These are phyloP conservation scores for Smutsia gigantea DNA, from an alignment of 2,797 vertebrate genomes.

Conservation along the genomic window DNA sequence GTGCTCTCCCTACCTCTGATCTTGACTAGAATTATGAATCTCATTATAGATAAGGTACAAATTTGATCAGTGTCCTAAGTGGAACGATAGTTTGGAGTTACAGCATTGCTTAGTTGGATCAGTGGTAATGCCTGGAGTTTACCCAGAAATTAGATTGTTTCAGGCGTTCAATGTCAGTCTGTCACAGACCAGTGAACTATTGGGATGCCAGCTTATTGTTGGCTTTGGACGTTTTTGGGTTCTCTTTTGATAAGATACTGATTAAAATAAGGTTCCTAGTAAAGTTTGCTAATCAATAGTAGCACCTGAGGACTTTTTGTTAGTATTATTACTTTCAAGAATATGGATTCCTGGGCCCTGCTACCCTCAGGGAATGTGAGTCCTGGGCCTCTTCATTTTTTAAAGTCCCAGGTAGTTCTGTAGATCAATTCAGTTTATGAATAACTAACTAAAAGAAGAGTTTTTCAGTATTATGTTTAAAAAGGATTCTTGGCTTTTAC, in stretches of 20 bases:
- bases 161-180: neutral
- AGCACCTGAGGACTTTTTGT: neutral
- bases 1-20: neutral
- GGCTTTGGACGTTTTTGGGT: neutral
- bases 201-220: neutral
- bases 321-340: neutral
- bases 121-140: neutral
- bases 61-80: neutral
- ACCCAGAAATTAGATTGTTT: neutral
- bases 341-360: neutral
- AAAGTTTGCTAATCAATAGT: neutral
- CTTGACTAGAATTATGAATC: conserved; percentile 26
- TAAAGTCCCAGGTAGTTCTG: neutral
- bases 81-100: neutral
- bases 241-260: conserved; percentile 17
- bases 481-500: neutral
- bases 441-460: conserved; percentile 32
- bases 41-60: neutral
- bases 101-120: neutral
- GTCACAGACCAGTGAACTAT: neutral
- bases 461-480: conserved; percentile 43
- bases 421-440: neutral
- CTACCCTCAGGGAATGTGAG: neutral
- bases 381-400: neutral
- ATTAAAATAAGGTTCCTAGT: neutral